phyloP scores from a whole-genome alignment of 2,797 vertebrate genomes.

The Silurus aristotelis region DNA sequence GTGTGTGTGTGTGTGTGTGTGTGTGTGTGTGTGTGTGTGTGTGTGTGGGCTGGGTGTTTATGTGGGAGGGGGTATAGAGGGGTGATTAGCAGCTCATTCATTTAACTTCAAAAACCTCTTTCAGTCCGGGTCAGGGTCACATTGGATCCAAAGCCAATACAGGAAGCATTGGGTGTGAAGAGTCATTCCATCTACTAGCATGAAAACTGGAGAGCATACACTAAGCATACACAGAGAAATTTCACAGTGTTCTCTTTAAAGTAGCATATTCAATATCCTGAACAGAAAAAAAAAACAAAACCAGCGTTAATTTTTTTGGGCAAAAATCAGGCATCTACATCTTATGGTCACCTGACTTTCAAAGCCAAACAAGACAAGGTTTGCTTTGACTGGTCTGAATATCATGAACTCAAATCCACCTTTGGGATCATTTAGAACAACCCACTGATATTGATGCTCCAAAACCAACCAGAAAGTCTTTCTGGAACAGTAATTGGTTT shows the following conservation, averaged over 20 bases:
- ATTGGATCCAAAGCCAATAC: not conserved
- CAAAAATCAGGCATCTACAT: not conserved
- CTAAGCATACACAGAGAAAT: not conserved
- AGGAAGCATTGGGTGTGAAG: not conserved
- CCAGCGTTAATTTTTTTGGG: not conserved
- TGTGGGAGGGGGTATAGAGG: not conserved
- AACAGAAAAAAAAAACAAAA: not conserved
- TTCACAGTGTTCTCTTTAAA: not conserved
- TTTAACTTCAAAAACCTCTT: not conserved
- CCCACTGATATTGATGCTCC: not conserved
- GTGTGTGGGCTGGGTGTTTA: too few relatives aligned
- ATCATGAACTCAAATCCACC: not conserved
- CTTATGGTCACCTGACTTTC: too few relatives aligned
- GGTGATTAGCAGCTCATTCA: not conserved
- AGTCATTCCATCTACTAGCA: not conserved
- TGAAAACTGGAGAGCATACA: not conserved
- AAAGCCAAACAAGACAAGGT: not conserved
- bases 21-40: too few relatives aligned
- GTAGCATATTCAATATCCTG: not conserved
- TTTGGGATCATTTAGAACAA: not conserved
- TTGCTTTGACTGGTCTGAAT: too few relatives aligned
- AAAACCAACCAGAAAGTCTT: not conserved
- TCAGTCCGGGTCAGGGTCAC: not conserved
- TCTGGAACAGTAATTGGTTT: not conserved
- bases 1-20: too few relatives aligned